Conservation (phyloP, 2,888 invertebrate genomes). For the Parnassius glacialis region DNA sequence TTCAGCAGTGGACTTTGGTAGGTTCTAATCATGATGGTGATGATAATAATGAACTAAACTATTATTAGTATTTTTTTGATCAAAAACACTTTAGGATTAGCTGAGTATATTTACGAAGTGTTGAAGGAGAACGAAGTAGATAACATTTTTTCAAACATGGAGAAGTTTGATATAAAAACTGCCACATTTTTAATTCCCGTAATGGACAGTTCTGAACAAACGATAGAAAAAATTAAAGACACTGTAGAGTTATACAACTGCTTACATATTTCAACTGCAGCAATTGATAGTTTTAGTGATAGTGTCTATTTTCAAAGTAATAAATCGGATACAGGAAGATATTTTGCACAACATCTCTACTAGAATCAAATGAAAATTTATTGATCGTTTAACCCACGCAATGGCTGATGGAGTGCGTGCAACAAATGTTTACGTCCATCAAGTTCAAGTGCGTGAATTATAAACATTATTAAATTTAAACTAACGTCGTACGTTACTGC, state of each 20-base stretch:
- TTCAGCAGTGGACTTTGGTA: too few relatives aligned
- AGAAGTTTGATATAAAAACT: too few relatives aligned
- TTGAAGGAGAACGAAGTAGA: too few relatives aligned
- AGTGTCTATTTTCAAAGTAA: constrained; percentile 2
- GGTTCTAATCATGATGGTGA: too few relatives aligned
- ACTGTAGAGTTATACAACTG: not conserved
- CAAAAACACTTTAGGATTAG: too few relatives aligned
- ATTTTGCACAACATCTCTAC: constrained; percentile 36
- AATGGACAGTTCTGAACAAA: too few relatives aligned
- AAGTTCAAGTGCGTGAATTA: constrained; percentile 30
- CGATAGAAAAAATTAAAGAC: not conserved
- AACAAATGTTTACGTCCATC: constrained; percentile 25
- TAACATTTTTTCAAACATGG: too few relatives aligned
- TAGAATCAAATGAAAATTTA: constrained; percentile 50
- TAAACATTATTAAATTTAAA: constrained; percentile 17
- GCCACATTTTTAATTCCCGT: too few relatives aligned
- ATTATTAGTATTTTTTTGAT: too few relatives aligned
- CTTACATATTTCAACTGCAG: not conserved
- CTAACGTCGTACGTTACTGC: not conserved
- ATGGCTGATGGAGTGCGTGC: constrained; percentile 39
- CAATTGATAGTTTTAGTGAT: not conserved
- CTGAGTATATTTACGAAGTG: too few relatives aligned
- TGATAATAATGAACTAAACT: too few relatives aligned
- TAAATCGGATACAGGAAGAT: constrained; percentile 2
- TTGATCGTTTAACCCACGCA: constrained; percentile 46